phyloP scores from a whole-genome alignment of 1,140 invertebrate species.

The Anagrus nilaparvatae region DNA sequence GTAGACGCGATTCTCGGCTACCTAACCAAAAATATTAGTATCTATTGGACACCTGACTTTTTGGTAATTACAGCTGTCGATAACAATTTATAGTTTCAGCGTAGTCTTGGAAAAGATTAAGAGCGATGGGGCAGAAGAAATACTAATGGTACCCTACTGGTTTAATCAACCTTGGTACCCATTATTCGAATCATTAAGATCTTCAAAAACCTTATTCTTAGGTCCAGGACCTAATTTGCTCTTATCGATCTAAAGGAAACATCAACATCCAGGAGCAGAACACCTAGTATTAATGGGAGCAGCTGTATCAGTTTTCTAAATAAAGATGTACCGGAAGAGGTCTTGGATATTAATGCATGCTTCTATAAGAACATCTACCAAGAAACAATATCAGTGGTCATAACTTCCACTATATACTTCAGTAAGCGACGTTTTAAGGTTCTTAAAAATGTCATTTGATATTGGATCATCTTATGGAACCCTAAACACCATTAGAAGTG shows the following conservation, averaged over 20 bases:
- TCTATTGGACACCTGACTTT: too few species aligned
- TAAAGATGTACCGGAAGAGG: background rate
- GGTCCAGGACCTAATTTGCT: too few species aligned
- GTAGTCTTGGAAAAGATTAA: too few species aligned
- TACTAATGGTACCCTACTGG: background rate
- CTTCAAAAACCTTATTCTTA: too few species aligned
- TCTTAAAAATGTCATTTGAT: conserved; percentile 2
- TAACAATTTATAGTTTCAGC: too few species aligned
- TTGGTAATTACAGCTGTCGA: too few species aligned
- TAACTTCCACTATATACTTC: background rate
- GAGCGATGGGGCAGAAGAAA: too few species aligned
- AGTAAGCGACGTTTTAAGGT: background rate
- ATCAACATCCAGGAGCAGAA: background rate
- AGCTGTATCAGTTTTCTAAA: background rate
- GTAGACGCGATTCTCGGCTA: too few species aligned
- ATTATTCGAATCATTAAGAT: background rate
- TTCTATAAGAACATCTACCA: background rate
- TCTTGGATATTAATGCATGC: background rate
- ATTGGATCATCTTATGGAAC: background rate
- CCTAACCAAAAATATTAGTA: too few species aligned
- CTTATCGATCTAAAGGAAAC: too few species aligned
- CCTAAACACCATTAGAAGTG: background rate
- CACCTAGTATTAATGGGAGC: background rate
- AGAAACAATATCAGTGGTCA: background rate
- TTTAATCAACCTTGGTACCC: background rate